Percentiles rank a stretch among this genome's conserved stretches.
Evolutionary conservation across 2,113 vertebrate genomes (phyloP).

Genomic region (Sinocyclocheilus anophthalmus): DNA sequence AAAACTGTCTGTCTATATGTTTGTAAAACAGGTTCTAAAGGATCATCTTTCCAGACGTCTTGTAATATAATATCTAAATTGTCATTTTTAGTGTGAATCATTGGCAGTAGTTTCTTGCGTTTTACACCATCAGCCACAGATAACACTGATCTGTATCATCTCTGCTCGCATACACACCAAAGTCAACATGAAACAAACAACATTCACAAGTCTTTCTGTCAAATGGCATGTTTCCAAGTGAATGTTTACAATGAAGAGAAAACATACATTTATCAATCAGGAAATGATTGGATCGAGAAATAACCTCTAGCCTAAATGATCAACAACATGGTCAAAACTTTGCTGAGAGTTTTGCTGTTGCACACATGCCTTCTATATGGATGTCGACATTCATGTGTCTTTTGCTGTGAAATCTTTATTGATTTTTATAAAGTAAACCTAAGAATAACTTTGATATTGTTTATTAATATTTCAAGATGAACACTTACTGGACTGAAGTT

Average conservation of each 20-base stretch:
- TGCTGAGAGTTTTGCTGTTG: neutral
- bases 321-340: neutral
- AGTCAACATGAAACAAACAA: conserved; percentile 18
- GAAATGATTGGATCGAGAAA: neutral
- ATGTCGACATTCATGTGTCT: neutral
- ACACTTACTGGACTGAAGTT: neutral
- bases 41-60: neutral
- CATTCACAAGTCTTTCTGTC: neutral
- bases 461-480: neutral
- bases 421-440: neutral
- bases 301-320: neutral
- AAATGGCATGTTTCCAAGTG: neutral
- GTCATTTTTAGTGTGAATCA: neutral
- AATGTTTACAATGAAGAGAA: neutral
- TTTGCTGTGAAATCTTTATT: neutral
- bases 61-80: neutral
- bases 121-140: conserved; percentile 46
- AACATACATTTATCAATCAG: neutral
- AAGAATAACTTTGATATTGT: neutral
- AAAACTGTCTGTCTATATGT: no score
- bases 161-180: neutral
- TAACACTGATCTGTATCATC: conserved; percentile 4
- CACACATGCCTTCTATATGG: neutral
- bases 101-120: conserved; percentile 2
- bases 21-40: neutral